Conservation (phyloP, 2,888 invertebrate species). For the Lycaena phlaeas region DNA sequence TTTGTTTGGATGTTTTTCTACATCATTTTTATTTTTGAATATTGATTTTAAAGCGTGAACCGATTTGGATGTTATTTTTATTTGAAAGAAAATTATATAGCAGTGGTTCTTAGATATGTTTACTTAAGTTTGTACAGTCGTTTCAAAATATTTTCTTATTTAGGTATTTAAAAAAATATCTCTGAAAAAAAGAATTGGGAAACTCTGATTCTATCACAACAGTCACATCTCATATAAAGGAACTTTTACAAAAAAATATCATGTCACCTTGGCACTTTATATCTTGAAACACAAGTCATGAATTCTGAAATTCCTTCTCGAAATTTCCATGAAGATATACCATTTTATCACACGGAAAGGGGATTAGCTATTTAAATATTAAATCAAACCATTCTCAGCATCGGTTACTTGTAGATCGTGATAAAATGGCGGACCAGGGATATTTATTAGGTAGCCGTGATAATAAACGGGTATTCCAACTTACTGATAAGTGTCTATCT, state of each 20-base stretch:
- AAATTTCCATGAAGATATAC: background rate
- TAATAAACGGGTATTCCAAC: background rate
- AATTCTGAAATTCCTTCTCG: background rate
- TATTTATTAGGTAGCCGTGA: background rate
- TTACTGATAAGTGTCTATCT: slow-evolving; percentile 7
- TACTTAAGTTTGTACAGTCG: no score
- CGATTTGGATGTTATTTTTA: no score
- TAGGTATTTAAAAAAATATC: no score
- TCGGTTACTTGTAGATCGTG: slow-evolving; percentile 5
- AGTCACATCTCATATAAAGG: no score
- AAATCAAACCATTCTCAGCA: slow-evolving; percentile 4
- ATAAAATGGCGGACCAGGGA: slow-evolving; percentile 1
- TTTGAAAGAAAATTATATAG: no score
- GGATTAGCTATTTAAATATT: slow-evolving; percentile 3
- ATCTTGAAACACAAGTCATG: background rate
- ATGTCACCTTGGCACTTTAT: background rate
- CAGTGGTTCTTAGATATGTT: no score
- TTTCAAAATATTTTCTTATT: no score
- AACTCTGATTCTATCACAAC: no score
- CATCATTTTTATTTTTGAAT: background rate
- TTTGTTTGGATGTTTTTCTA: background rate
- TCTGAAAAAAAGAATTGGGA: no score
- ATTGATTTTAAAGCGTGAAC: background rate
- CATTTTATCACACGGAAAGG: background rate
- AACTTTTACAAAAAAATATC: background rate